Evolutionary conservation across 1,140 invertebrate genomes (phyloP).

Genomic region (Polyergus mexicanus): DNA sequence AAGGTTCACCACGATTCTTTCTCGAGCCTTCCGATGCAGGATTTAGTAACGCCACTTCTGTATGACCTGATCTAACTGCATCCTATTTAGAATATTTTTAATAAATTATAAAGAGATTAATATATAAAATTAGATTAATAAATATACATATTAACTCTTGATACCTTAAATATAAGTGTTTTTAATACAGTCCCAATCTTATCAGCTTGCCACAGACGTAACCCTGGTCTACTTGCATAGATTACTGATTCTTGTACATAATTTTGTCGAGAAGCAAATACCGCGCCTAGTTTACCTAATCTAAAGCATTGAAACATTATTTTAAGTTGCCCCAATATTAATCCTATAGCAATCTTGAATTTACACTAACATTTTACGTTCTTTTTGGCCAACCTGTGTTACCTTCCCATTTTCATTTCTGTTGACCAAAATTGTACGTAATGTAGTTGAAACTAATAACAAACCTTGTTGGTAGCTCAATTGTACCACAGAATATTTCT

Average conservation of each 20-base stretch:
- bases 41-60: constrained; percentile 90
- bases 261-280: constrained; percentile 87
- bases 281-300: constrained; percentile 89
- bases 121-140: neutral
- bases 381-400: constrained; percentile 94
- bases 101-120: constrained; percentile 23
- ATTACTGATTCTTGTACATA: constrained; percentile 88
- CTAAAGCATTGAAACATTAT: constrained; percentile 81
- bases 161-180: constrained; percentile 94
- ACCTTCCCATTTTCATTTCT: constrained; percentile 89
- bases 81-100: constrained; percentile 84
- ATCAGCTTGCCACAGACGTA: constrained; percentile 94
- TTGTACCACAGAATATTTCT: constrained; percentile 94
- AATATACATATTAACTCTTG: constrained; percentile 39
- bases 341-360: constrained; percentile 71
- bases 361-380: constrained; percentile 91
- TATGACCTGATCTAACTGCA: constrained; percentile 87
- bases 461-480: constrained; percentile 92
- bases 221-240: constrained; percentile 92
- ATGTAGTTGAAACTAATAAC: constrained; percentile 93
- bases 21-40: constrained; percentile 87
- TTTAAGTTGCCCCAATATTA: constrained; percentile 34
- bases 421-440: constrained; percentile 92
- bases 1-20: constrained; percentile 87
- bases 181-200: constrained; percentile 92